phyloP scores from a whole-genome alignment of 2,888 invertebrate species.

The Trachelus iudaicus region DNA sequence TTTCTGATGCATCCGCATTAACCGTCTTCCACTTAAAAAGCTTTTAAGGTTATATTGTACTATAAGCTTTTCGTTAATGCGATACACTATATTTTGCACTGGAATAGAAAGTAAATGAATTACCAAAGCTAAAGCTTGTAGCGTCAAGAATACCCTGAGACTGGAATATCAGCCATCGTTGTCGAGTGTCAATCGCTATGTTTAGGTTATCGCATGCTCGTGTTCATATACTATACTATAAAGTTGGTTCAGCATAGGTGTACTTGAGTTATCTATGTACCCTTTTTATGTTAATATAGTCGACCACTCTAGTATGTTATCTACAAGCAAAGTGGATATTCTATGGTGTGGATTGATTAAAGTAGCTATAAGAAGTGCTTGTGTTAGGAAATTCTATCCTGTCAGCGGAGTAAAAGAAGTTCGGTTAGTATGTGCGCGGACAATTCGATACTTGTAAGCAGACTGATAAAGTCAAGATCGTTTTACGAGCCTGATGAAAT shows the following conservation, averaged over 20 bases:
- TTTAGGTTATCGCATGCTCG: background rate
- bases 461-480: background rate
- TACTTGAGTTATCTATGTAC: background rate
- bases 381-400: background rate
- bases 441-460: background rate
- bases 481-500: background rate
- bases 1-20: background rate
- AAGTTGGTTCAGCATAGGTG: background rate
- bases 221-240: background rate
- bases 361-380: background rate
- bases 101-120: background rate
- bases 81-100: background rate
- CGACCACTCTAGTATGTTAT: background rate
- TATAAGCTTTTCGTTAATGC: background rate
- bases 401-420: background rate
- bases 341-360: background rate
- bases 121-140: background rate
- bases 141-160: background rate
- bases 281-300: background rate
- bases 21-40: background rate
- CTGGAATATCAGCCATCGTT: background rate
- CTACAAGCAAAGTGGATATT: background rate
- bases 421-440: background rate
- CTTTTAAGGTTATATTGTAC: background rate
- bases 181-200: background rate